Conservation (phyloP, 2,888 invertebrate species). For the Parnassius orleans region DNA sequence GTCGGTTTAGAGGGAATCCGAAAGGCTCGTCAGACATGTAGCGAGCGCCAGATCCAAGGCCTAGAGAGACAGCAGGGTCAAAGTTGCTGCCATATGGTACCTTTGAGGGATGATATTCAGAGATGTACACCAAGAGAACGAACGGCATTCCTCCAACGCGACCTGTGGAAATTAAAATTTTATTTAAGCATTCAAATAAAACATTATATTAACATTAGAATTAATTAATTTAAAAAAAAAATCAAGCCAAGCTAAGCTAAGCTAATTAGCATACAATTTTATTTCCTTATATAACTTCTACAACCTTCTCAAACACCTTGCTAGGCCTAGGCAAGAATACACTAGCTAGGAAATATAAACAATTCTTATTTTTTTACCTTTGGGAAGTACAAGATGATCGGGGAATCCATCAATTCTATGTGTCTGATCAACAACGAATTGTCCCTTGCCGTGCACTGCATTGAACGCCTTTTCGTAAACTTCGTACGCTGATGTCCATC, state of each 20-base stretch:
- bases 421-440: conserved; percentile 66
- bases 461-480: conserved; percentile 70
- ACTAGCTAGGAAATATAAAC: not conserved
- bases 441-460: conserved; percentile 66
- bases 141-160: conserved; percentile 80
- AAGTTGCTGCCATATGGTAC: conserved; percentile 59
- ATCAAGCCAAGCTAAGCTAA: not conserved
- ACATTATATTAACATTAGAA: not conserved
- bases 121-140: conserved; percentile 82
- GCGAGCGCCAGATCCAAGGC: conserved; percentile 68
- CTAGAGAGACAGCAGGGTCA: conserved; percentile 76
- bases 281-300: not conserved
- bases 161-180: conserved; percentile 43
- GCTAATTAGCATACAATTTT: not conserved
- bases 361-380: conserved; percentile 56
- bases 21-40: conserved; percentile 71
- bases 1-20: conserved; percentile 81
- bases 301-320: not conserved
- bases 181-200: not conserved
- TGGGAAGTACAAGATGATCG: conserved; percentile 83
- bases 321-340: not conserved
- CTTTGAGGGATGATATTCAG: conserved; percentile 69
- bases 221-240: not conserved
- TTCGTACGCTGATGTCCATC: conserved; percentile 68
- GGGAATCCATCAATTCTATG: conserved; percentile 82